Evolutionary conservation across 2,797 vertebrate genomes (phyloP).

Genomic region (Acrossocheilus fasciatus): DNA sequence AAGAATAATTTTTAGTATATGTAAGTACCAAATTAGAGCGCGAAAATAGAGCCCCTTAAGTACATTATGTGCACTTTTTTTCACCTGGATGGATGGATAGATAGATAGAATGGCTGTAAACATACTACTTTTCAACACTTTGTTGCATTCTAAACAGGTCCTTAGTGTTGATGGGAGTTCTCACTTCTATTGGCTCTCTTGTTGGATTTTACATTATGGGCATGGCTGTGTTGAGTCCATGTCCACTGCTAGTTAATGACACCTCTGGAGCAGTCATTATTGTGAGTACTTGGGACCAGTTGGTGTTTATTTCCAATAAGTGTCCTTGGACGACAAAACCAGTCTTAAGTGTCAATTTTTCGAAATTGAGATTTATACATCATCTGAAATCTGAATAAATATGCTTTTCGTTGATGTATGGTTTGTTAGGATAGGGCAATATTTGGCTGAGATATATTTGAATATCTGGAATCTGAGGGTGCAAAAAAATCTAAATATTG

Average conservation of each 20-base stretch:
- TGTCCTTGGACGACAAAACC: too few relatives aligned
- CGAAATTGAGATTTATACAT: too few relatives aligned
- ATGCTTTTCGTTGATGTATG: too few relatives aligned
- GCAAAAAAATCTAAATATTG: too few relatives aligned
- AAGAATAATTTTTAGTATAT: background rate
- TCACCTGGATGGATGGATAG: background rate
- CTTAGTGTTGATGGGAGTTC: constrained; percentile 66
- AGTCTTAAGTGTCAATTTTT: too few relatives aligned
- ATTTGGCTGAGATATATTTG: too few relatives aligned
- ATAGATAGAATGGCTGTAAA: background rate
- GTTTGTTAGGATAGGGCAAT: too few relatives aligned
- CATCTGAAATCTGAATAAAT: too few relatives aligned
- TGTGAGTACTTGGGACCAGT: constrained; percentile 60
- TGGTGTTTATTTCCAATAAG: background rate
- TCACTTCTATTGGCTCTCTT: constrained; percentile 65
- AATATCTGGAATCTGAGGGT: too few relatives aligned
- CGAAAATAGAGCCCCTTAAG: background rate
- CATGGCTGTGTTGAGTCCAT: constrained; percentile 74
- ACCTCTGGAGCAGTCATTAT: constrained; percentile 68
- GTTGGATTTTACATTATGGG: constrained; percentile 75
- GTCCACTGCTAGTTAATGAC: constrained; percentile 67
- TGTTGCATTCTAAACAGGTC: constrained; percentile 63
- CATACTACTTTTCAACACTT: background rate
- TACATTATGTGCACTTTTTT: too few relatives aligned
- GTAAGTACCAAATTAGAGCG: too few relatives aligned